Base-by-base conservation (phyloP, 2,797 vertebrate species). In the Periophthalmus magnuspinnatus region DNA sequence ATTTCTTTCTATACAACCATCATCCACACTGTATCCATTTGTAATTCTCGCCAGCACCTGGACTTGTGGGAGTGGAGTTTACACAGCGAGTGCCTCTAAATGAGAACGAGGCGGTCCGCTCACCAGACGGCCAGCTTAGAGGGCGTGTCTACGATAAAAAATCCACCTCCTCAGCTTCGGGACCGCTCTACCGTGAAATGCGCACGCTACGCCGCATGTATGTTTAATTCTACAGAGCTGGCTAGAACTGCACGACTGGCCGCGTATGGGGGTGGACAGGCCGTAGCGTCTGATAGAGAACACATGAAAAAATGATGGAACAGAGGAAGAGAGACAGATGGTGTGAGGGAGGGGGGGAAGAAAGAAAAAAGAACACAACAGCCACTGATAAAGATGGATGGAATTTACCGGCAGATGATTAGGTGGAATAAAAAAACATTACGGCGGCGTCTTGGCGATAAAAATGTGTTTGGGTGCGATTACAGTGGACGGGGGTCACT, bases 221-320 rank as follows among this genome's bases (percentile, higher is more conserved):
- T 78, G 74, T 86, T 81, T 88, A 81, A 90, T 81, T 74, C 67
- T 24, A 59, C 9, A 38, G 36, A 11, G 16, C n/a, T 38, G 47
- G 57, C 24, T 3, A 47, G 38, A 68, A 72, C 50, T 65, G n/a
- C 41, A 57, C 55, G 69, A 72, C 21, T 55, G 68, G 58, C 69
- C 65, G 71, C 71, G 78, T 69, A 60, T 34, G 74, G 81, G 77
- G 74, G 79, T 69, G 85, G 86, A 86, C 79, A 72, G 85, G 86
- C 81, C 79, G 21, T 67, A 84, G 78, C 78, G 75, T 45, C 41
- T 4, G 41, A 86, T 76, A 79, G 80, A 87, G 75, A 76, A 88
- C 85, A 87, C 85, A 86, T 89, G 79, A 84, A 85, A 89, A 90
- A 90, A 90, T 88, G 83, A 90, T 90, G 86, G 86, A 86, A 80